Evolutionary conservation across 37 sponge, comb jelly and placozoan species (phyloP).

Genomic region (Geodia barretti): DNA sequence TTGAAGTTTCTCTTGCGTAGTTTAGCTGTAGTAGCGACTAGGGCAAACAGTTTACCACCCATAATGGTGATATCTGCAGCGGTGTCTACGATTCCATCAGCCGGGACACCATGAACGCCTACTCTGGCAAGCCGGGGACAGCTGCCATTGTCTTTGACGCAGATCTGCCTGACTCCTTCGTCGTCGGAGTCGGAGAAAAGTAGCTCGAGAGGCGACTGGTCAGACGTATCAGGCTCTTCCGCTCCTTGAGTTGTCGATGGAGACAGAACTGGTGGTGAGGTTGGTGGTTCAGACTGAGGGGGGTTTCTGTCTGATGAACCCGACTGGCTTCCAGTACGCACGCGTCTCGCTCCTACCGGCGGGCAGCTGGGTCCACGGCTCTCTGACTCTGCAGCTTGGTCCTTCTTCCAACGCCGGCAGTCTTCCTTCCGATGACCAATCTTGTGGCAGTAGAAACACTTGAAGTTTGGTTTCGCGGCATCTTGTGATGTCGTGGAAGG

Average conservation of each 20-base stretch:
- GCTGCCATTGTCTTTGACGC: conserved; percentile 49
- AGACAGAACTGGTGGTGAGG: not conserved
- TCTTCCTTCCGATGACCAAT: conserved; percentile 26
- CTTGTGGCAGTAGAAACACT: conserved; percentile 40
- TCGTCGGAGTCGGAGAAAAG: conserved; percentile 40
- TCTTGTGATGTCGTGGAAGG: not conserved
- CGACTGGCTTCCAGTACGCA: not conserved
- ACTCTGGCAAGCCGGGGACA: conserved; percentile 12
- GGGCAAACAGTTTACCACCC: conserved; percentile 43
- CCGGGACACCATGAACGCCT: conserved; percentile 32
- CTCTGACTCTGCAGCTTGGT: not conserved
- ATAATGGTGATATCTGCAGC: conserved; percentile 65
- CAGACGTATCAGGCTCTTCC: not conserved
- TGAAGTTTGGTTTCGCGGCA: not conserved
- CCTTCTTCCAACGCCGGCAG: conserved; percentile 23
- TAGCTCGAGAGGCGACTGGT: not conserved
- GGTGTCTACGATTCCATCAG: conserved; percentile 44
- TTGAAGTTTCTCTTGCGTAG: conserved; percentile 36
- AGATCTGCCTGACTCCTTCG: conserved; percentile 8
- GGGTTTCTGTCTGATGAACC: not conserved
- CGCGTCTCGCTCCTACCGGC: not conserved
- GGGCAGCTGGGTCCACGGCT: not conserved
- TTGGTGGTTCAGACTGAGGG: not conserved
- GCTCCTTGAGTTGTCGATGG: not conserved
- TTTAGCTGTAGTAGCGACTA: conserved; percentile 45